Conservation (phyloP, 2,888 invertebrate species). For the Germaria angustata region DNA sequence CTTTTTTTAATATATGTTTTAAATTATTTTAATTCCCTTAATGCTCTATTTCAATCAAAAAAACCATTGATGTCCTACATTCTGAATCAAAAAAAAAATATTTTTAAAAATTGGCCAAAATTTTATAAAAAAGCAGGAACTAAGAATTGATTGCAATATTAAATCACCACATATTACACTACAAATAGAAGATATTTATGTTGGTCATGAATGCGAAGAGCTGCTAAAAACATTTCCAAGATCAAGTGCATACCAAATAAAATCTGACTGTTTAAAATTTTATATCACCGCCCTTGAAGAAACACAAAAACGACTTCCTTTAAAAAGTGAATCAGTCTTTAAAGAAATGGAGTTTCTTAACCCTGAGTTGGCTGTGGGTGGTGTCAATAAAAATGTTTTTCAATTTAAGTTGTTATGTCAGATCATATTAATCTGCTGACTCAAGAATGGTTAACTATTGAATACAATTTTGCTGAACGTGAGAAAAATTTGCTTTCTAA, state of each 20-base stretch:
- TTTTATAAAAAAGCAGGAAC: constrained; percentile 15
- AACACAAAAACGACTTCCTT: not conserved
- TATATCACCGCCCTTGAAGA: constrained; percentile 16
- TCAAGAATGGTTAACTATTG: too few species aligned
- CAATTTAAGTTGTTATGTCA: too few species aligned
- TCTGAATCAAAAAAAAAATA: not conserved
- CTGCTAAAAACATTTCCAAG: constrained; percentile 18
- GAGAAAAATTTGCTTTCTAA: too few species aligned
- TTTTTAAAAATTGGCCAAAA: constrained; percentile 8
- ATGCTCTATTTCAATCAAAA: too few species aligned
- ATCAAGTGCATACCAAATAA: not conserved
- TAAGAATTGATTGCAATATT: not conserved
- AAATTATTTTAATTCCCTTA: too few species aligned
- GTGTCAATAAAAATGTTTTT: too few species aligned
- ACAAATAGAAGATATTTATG: not conserved
- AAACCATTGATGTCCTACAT: not conserved
- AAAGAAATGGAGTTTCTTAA: too few species aligned
- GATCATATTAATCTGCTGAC: too few species aligned
- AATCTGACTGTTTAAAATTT: too few species aligned
- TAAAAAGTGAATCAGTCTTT: too few species aligned
- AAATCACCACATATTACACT: not conserved
- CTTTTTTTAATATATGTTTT: constrained; percentile 11
- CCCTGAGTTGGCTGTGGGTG: not conserved
- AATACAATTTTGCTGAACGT: too few species aligned
- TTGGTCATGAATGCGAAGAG: constrained; percentile 12